These are phyloP conservation scores for Platerodrilus igneus DNA, from an alignment of 2,888 invertebrate genomes.

Conservation along the genomic window DNA sequence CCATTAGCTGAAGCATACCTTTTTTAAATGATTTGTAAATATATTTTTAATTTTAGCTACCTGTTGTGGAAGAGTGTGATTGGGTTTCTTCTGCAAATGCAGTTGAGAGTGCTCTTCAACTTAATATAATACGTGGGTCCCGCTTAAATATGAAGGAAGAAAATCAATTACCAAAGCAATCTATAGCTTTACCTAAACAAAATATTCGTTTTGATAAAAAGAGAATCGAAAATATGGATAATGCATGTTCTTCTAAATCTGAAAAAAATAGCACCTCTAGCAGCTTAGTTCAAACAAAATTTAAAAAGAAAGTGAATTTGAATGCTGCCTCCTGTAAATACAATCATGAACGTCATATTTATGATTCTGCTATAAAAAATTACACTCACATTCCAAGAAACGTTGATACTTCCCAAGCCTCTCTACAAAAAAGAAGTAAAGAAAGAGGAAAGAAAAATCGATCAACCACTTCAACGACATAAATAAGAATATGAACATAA, in stretches of 20 bases:
- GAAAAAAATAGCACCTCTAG: too few species aligned
- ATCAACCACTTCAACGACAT: too few species aligned
- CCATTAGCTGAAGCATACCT: too few species aligned
- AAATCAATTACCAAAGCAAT: slow-evolving; percentile 10
- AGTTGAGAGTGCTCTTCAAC: not conserved
- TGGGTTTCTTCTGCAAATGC: slow-evolving; percentile 21
- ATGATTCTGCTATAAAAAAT: too few species aligned
- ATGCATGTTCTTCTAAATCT: too few species aligned
- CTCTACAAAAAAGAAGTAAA: too few species aligned
- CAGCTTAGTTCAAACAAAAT: not conserved
- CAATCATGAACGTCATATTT: too few species aligned
- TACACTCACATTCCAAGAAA: too few species aligned
- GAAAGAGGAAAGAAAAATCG: too few species aligned
- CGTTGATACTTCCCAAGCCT: too few species aligned
- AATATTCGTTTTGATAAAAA: slow-evolving; percentile 9
- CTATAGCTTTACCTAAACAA: slow-evolving; percentile 18
- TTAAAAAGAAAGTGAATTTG: not conserved
- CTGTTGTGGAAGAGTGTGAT: slow-evolving; percentile 22
- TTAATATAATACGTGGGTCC: not conserved
- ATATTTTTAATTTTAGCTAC: slow-evolving; percentile 16
- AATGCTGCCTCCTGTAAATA: not conserved
- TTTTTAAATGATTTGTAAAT: too few species aligned
- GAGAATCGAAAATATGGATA: slow-evolving; percentile 5
- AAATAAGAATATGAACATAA: too few species aligned
- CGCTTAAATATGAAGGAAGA: not conserved